Percentiles rank a stretch among this genome's conserved stretches.
Conservation (phyloP, 2,113 vertebrate species). For the Oryzias javanicus region DNA sequence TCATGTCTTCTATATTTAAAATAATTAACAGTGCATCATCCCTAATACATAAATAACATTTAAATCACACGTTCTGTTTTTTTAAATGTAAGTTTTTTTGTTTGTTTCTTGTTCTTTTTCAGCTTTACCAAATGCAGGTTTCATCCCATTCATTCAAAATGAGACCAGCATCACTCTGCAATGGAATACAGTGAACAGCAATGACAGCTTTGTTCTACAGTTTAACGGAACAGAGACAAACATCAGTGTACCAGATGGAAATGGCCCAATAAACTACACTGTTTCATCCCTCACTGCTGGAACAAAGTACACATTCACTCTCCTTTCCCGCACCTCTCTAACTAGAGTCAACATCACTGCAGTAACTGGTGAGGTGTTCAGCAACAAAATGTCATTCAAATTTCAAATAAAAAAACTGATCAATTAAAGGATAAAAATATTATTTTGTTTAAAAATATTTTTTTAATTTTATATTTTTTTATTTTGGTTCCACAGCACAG, state of each 20-base stretch:
- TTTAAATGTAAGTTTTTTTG: no score
- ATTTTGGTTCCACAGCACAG: no score
- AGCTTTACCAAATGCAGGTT: background rate
- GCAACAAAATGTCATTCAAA: background rate
- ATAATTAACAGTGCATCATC: no score
- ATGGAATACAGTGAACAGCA: background rate
- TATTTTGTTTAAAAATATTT: no score
- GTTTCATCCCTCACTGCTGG: conserved; percentile 3
- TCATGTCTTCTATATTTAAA: no score
- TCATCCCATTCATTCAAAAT: background rate
- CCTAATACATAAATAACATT: no score
- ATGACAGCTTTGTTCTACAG: background rate
- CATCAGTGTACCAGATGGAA: background rate
- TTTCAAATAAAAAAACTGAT: no score
- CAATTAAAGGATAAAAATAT: no score
- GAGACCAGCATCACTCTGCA: conserved; percentile 3
- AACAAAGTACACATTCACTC: conserved; percentile 1
- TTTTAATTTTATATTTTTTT: no score
- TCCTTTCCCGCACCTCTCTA: background rate
- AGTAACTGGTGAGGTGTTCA: background rate
- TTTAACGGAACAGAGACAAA: background rate
- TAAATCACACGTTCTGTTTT: no score
- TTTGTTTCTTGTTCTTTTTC: no score
- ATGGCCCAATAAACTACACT: background rate
- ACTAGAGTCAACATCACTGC: background rate